These are phyloP conservation scores for Drosophila melanocephala DNA, from an alignment of 2,888 invertebrate species.

Conservation along the genomic window DNA sequence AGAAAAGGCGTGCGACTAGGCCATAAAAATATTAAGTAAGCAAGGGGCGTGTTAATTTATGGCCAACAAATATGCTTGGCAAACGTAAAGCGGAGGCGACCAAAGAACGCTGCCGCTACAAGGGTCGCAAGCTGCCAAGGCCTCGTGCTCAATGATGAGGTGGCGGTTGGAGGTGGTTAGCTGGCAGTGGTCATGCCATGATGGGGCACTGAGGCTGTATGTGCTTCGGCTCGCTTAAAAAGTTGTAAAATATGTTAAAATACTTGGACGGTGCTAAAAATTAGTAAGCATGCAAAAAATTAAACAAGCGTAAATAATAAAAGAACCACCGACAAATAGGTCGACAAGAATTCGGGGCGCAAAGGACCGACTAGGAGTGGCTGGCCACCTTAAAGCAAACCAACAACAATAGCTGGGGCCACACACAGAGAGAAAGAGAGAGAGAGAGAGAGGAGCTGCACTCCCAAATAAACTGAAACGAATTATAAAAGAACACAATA, in stretches of 20 bases:
- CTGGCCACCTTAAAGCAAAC: neutral
- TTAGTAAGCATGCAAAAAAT: constrained; percentile 54
- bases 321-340: constrained; percentile 53
- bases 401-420: neutral
- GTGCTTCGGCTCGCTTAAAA: constrained; percentile 51
- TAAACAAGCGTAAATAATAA: constrained; percentile 66
- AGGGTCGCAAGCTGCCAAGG: constrained; percentile 9
- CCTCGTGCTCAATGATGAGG: constrained; percentile 2
- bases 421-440: neutral
- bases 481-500: neutral
- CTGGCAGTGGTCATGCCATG: neutral
- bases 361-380: neutral
- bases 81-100: constrained; percentile 46
- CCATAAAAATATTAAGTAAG: constrained; percentile 69
- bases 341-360: constrained; percentile 2
- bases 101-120: constrained; percentile 3
- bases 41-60: constrained; percentile 70
- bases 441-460: neutral
- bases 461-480: neutral
- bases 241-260: constrained; percentile 70
- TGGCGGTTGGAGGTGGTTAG: neutral
- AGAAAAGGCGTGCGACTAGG: constrained; percentile 26
- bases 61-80: constrained; percentile 68
- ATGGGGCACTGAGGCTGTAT: neutral
- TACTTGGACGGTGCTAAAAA: constrained; percentile 52